Evolutionary conservation across 2,888 invertebrate genomes (phyloP).

Genomic region (Perizoma affinitatum): DNA sequence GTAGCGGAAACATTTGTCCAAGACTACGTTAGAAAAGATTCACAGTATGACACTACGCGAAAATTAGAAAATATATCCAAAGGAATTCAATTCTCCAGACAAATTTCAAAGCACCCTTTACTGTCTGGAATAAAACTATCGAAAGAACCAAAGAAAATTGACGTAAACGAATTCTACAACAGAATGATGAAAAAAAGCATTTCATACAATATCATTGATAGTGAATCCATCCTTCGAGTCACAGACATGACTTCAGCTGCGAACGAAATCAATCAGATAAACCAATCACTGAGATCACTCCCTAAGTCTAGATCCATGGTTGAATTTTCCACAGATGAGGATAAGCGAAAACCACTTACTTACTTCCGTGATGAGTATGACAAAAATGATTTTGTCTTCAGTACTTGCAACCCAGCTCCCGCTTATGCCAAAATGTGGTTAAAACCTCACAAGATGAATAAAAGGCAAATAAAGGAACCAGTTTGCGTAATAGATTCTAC

Average conservation of each 20-base stretch:
- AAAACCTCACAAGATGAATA: conserved; percentile 1
- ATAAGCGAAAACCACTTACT: conserved; percentile 47
- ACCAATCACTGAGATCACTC: conserved; percentile 43
- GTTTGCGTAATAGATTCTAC: conserved; percentile 3
- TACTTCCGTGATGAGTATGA: conserved; percentile 51
- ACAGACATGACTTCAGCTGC: conserved; percentile 70
- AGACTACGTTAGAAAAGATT: conserved; percentile 46
- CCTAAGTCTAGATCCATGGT: conserved; percentile 55
- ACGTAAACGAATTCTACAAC: conserved; percentile 44
- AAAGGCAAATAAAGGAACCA: neutral
- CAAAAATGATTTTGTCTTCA: conserved; percentile 9
- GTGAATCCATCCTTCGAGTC: conserved; percentile 68
- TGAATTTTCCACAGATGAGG: conserved; percentile 43
- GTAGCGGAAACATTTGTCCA: conserved; percentile 57
- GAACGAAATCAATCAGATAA: conserved; percentile 37
- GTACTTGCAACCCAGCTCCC: neutral
- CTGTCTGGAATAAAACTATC: conserved; percentile 54
- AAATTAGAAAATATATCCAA: conserved; percentile 45
- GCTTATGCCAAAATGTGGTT: conserved; percentile 1
- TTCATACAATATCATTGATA: conserved; percentile 70
- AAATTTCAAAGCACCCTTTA: conserved; percentile 40
- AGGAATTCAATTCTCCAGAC: conserved; percentile 55
- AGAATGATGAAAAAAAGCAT: conserved; percentile 58
- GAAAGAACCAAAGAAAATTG: conserved; percentile 52
- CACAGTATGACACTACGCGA: conserved; percentile 25